Base-by-base conservation (phyloP, 1,140 invertebrate species). In the Bombus terrestris region DNA sequence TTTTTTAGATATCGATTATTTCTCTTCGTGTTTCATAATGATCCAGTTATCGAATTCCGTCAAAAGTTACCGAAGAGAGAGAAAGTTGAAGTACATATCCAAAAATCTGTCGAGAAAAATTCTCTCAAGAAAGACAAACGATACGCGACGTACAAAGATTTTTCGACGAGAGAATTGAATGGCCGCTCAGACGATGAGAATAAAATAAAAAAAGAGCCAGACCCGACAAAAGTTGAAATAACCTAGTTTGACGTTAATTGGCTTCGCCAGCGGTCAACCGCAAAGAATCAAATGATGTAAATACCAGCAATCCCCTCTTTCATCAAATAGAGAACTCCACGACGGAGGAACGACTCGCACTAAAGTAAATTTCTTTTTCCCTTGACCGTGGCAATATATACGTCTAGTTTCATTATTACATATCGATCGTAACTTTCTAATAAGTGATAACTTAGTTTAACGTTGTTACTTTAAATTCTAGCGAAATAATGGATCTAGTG, bases 281-380 rank as follows among this genome's bases (percentile, higher is more conserved):
- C 79, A 81, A 85, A 74, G n/a, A 81, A 41, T 47, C 69, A 59
- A 85, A 81, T 74, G 83, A 59, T 47, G 15, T 74, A 73, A 62
- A 64, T 72, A 80, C 68, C 53, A 66, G 39, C 53, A 53, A 66
- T 13, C 41, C 25, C 39, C 25, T 72, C 39, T 80, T 68, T 80
- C 57, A 32, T 85, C 25, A 53, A 72, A 53, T 47, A 35, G 64
- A 53, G 35, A 43, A 57, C 6, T 53, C 18, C 47, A 53, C 47
- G 47, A 25, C 32, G 43, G 12, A 12, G 73, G 47, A 35, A 69
- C 37, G 59, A 37, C 64, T 77, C 64, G 59, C 41, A 18, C n/a
- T 39, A 6, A 62, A 35, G 39, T 35, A 1, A 53, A 47, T 47
- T 69, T 4, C 25, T 32, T n/a, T 62, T 9, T 8, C 4, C 15